Base-by-base conservation (phyloP, 2,888 invertebrate species). In the Nymphalis polychloros region DNA sequence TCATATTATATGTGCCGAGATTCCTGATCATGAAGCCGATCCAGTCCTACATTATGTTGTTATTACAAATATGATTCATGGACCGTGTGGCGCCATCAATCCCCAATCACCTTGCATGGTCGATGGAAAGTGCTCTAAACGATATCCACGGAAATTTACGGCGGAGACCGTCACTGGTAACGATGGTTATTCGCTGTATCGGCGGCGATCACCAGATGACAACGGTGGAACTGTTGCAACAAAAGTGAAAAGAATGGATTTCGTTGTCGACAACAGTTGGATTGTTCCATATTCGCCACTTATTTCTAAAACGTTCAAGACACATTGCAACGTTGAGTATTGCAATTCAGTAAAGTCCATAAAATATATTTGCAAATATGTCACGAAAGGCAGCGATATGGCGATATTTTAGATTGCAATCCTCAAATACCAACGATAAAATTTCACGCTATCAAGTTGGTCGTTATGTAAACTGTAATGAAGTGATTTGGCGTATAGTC, bases 61-160 rank as follows among this genome's bases (percentile, higher is more conserved):
- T 55, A 80, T 71, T 8, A 81, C 74, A 71, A 76, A 83, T 65
- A 90, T 88, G 83, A 76, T 83, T 59, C 87, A 89, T 80, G 86
- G 86, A 49, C 87, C 88, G 63, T 87, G 87, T 75, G 87, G 86
- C 67, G 68, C 61, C 55, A 63, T 81, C 17, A 85, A 85, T 75
- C 70, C 65, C 41, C 67, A 70, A 67, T 80, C 79, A 52, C 84
- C 84, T 16, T 90, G 89, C 77, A 89, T 87, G 84, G 70, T 68
- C 49, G 79, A 84, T 72, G 82, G 81, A 61, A 80, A 80, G 68
- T 85, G 84, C 68, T 67, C 72, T 47, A 75, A 77, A 74, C 67
- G 71, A 59, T n/a, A n/a, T n/a, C n/a, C n/a, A n/a, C n/a, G n/a
- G n/a, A n/a, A n/a, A n/a, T n/a, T n/a, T n/a, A n/a, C 74, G 75